Percentiles rank a stretch among this genome's conserved stretches.
phyloP scores from a whole-genome alignment of 92 coral and sea anemone genomes.

The Diadumene lineata region DNA sequence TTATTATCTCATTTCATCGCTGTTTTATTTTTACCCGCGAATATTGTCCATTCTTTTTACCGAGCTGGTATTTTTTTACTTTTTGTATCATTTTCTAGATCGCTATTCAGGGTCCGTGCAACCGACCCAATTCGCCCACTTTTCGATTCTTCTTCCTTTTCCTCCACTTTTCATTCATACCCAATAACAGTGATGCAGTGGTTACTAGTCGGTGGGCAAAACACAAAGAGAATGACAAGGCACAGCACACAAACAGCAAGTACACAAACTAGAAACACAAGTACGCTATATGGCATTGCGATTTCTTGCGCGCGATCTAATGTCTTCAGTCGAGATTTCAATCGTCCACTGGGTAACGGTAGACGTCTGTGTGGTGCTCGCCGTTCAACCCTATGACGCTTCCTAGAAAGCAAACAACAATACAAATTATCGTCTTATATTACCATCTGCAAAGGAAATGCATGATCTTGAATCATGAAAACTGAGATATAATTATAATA shows the following conservation, averaged over 20 bases:
- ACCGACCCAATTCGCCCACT: not conserved
- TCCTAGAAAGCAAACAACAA: conserved; percentile 22
- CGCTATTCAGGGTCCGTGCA: not conserved
- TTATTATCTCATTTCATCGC: no score
- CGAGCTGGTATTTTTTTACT: not conserved
- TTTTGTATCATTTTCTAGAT: not conserved
- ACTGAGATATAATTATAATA: no score
- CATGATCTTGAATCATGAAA: no score
- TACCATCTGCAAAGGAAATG: no score
- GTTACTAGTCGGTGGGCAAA: conserved; percentile 37
- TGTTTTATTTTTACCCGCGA: no score
- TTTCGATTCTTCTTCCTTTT: not conserved
- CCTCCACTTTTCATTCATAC: conserved; percentile 12
- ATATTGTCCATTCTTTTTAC: not conserved
- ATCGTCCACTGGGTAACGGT: conserved; percentile 68
- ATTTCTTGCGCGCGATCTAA: conserved; percentile 29
- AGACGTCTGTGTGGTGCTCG: conserved; percentile 70
- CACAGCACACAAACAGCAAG: conserved; percentile 43
- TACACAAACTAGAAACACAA: conserved; percentile 32
- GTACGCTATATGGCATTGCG: conserved; percentile 35
- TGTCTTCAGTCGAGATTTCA: conserved; percentile 30
- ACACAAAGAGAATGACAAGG: conserved; percentile 26
- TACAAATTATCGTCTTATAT: no score
- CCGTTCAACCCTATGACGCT: conserved; percentile 64
- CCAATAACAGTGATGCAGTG: conserved; percentile 27